These are phyloP conservation scores for Gryon sp. DNA, from an alignment of 1,140 invertebrate genomes.

Conservation along the genomic window DNA sequence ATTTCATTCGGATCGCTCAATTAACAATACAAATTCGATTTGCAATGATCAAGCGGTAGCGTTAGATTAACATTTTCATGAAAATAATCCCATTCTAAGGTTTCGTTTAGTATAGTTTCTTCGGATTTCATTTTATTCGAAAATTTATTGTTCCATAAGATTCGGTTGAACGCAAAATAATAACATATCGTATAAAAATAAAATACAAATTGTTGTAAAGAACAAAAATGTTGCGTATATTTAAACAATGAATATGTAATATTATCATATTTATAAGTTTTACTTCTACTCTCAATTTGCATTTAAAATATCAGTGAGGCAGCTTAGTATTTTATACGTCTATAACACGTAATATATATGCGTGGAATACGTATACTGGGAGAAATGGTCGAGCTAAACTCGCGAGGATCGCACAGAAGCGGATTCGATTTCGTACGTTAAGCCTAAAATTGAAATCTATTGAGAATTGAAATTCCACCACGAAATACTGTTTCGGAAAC, in stretches of 20 bases:
- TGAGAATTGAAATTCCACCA: conserved; percentile 28
- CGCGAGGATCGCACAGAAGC: conserved; percentile 39
- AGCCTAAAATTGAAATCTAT: conserved; percentile 62
- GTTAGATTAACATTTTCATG: conserved; percentile 52
- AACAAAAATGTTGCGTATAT: too few relatives aligned
- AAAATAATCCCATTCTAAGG: conserved; percentile 37
- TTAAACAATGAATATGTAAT: conserved; percentile 15
- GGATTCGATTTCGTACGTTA: conserved; percentile 56
- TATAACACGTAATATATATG: conserved; percentile 56
- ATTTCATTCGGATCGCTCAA: conserved; percentile 69
- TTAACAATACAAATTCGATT: conserved; percentile 59
- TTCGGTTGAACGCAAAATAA: too few relatives aligned
- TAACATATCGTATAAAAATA: too few relatives aligned
- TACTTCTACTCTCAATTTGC: conserved; percentile 69
- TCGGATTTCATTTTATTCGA: too few relatives aligned
- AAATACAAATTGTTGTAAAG: too few relatives aligned
- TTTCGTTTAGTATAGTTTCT: too few relatives aligned
- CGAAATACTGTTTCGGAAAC: conserved; percentile 37
- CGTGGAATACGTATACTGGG: conserved; percentile 29
- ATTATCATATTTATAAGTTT: conserved; percentile 54
- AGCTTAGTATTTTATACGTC: conserved; percentile 60
- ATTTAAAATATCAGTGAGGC: conserved; percentile 55
- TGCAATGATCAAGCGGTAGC: conserved; percentile 37
- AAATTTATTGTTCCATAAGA: too few relatives aligned
- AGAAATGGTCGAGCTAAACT: conserved; percentile 37